Evolutionary conservation across 1,140 invertebrate genomes (phyloP).

Genomic region (Plutomurus gul): DNA sequence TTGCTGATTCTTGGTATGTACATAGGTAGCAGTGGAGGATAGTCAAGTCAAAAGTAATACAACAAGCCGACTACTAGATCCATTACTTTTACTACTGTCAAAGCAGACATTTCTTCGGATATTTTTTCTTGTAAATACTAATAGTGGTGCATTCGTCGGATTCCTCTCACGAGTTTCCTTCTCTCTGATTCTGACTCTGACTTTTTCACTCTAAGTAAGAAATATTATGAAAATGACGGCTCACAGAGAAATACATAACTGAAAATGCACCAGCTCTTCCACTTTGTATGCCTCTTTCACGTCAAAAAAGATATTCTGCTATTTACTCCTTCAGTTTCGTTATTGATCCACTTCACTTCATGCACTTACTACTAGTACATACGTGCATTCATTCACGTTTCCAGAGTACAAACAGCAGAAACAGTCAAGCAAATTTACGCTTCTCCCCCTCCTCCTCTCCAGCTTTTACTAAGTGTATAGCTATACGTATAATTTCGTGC

Average conservation of each 20-base stretch:
- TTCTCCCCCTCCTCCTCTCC: not conserved
- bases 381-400: not conserved
- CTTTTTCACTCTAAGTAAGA: not conserved
- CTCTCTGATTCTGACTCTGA: not conserved
- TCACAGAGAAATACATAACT: not conserved
- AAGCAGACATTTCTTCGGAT: constrained; percentile 1
- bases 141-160: not conserved
- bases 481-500: not conserved
- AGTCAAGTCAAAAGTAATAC: too few species aligned
- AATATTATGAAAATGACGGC: constrained; percentile 13
- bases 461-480: too few species aligned
- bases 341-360: not conserved
- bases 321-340: not conserved
- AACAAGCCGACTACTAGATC: not conserved
- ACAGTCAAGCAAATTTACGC: not conserved
- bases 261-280: not conserved
- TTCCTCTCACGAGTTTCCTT: not conserved
- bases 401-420: not conserved
- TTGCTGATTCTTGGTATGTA: not conserved
- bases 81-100: constrained; percentile 8
- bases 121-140: constrained; percentile 16
- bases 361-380: not conserved
- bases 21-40: not conserved
- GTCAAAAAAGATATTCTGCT: not conserved
- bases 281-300: not conserved